Conservation (phyloP, 2,888 invertebrate species). For the Agrotis ipsilon region DNA sequence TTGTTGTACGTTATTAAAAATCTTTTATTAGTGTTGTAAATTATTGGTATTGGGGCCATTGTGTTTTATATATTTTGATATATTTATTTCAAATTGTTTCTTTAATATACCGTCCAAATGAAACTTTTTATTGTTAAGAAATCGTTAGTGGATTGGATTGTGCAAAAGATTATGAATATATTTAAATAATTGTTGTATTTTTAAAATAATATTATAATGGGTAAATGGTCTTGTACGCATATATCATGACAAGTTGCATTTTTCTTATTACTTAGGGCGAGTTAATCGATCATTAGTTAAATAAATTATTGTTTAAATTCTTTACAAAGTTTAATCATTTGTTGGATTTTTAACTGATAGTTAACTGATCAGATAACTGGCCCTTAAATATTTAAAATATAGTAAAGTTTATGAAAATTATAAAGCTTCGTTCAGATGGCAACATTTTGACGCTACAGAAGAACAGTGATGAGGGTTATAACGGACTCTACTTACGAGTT, state of each 20-base stretch:
- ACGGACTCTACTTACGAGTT: too few species aligned
- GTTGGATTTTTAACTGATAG: too few species aligned
- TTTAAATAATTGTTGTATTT: constrained; percentile 45
- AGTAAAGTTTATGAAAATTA: constrained; percentile 30
- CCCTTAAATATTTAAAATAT: constrained; percentile 41
- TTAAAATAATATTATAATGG: constrained; percentile 34
- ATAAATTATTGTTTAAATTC: too few species aligned
- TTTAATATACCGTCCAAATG: neutral
- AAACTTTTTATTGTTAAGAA: neutral
- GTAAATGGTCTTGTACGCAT: constrained; percentile 37
- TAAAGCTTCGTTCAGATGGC: constrained; percentile 32
- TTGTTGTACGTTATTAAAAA: neutral
- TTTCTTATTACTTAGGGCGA: constrained; percentile 8
- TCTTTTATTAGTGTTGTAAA: neutral
- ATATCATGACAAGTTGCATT: constrained; percentile 51
- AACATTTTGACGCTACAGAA: neutral
- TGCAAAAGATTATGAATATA: constrained; percentile 44
- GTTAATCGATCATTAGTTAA: too few species aligned
- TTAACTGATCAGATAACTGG: too few species aligned
- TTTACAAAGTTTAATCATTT: too few species aligned
- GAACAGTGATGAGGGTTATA: too few species aligned
- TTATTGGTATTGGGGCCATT: neutral
- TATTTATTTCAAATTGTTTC: neutral
- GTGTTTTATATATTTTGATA: neutral
- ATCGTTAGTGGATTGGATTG: constrained; percentile 46